Evolutionary conservation across 37 sponge, comb jelly and placozoan species (phyloP), one percentile per base, ranked within the genome.

Genomic region (Dysidea cf. avara): DNA sequence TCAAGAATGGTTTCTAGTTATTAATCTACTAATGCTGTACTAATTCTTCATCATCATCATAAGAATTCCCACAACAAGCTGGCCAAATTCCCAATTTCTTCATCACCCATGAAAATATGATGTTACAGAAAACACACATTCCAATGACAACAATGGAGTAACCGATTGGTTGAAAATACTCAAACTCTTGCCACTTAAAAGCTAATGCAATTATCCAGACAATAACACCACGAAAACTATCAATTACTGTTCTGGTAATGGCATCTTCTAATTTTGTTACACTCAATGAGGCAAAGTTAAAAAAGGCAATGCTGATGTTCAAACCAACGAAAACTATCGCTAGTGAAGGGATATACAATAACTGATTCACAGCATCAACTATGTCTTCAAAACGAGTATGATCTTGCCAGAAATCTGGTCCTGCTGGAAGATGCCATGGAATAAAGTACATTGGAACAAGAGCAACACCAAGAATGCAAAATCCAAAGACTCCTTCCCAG

Each of bases 371-470:
- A 16, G 84, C 97, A 80, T 96, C 97, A 14, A 96, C 64, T 13
- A 88, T 35, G 66, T 96, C 91, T 51, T 96, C 97, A 40, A 93
- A 92, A 2, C 94, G 81, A 84, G 80, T 59, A 71, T n/a, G n/a
- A n/a, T n/a, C n/a, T n/a, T n/a, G n/a, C n/a, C n/a, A n/a, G n/a
- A n/a, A n/a, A n/a, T n/a, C 81, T 17, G 67, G 35, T 7, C 78
- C 38, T 0, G 74, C 71, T 38, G 90, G 85, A 38, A 97, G 53
- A 52, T 89, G 90, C 88, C 87, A 88, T 2, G 95, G 99, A 20
- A 94, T 89, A 82, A 94, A 97, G 85, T 85, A 97, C 81, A 97
- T 87, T 1, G 93, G 86, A 24, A 97, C 13, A 36, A 91, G 86
- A 21, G 92, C 87, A 21, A 91, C 28, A 6, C 60, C 11, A 9